Conservation (phyloP, 2,797 vertebrate genomes). For the Chaunax sp. region DNA sequence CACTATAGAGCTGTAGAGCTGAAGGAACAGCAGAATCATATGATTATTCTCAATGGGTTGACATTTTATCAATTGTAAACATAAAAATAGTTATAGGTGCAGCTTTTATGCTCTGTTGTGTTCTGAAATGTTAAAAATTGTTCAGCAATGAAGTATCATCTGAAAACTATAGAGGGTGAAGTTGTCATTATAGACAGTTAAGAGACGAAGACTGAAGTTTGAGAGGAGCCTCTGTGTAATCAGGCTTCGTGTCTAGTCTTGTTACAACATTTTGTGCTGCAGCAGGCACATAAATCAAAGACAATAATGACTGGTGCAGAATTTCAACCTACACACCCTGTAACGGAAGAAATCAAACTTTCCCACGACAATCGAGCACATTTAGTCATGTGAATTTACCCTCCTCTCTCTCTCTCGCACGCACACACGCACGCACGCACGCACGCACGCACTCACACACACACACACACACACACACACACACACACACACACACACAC, state of each 20-base stretch:
- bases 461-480: too few species aligned
- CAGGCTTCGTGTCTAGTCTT: conserved; percentile 11
- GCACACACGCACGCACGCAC: too few species aligned
- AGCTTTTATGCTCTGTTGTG: too few species aligned
- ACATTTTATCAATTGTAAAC: background rate
- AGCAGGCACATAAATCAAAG: conserved; percentile 27
- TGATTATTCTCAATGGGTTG: background rate
- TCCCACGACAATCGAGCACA: too few species aligned
- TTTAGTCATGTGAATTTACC: too few species aligned
- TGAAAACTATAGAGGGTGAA: too few species aligned
- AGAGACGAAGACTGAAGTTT: conserved; percentile 9
- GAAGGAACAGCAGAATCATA: background rate
- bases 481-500: too few species aligned
- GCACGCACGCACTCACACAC: too few species aligned
- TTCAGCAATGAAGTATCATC: too few species aligned
- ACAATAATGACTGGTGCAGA: conserved; percentile 37
- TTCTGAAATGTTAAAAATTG: too few species aligned
- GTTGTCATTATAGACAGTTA: too few species aligned
- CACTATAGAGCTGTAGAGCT: background rate
- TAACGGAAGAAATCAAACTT: conserved; percentile 35
- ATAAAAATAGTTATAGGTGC: background rate
- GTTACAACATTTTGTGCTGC: conserved; percentile 4
- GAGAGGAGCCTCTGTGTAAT: conserved; percentile 7
- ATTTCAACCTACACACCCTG: conserved; percentile 35
- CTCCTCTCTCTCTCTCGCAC: too few species aligned